These are phyloP conservation scores for Drosophila bocki DNA, from an alignment of 1,140 invertebrate genomes.

Conservation along the genomic window DNA sequence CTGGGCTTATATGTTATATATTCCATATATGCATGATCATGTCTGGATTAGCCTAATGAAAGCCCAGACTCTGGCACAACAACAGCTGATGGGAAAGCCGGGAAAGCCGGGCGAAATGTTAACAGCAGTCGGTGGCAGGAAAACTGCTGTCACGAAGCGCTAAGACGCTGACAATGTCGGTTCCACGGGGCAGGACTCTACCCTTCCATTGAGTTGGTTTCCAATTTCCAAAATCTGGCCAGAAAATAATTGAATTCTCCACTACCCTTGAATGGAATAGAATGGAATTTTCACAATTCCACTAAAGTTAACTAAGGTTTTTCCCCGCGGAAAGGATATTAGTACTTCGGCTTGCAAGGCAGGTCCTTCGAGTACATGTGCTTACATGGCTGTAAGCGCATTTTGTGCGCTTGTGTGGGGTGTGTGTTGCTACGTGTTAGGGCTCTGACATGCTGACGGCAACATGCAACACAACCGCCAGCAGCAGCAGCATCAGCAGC, in stretches of 20 bases:
- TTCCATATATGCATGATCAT: constrained; percentile 79
- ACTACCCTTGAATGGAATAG: neutral
- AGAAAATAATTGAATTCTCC: neutral
- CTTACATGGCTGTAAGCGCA: constrained; percentile 45
- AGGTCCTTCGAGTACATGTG: constrained; percentile 16
- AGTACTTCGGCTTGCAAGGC: neutral
- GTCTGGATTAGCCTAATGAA: constrained; percentile 84
- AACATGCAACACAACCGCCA: constrained; percentile 57
- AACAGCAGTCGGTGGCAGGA: constrained; percentile 39
- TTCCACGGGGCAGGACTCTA: neutral
- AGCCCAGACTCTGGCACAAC: constrained; percentile 40
- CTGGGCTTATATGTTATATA: neutral
- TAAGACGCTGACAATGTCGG: constrained; percentile 56
- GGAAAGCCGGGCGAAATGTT: constrained; percentile 33
- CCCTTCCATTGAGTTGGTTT: neutral
- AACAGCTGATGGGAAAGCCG: constrained; percentile 56
- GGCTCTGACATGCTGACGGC: constrained; percentile 74
- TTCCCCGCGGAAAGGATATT: neutral
- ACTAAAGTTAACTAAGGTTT: no score
- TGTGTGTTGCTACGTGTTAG: constrained; percentile 38
- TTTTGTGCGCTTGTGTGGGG: constrained; percentile 21
- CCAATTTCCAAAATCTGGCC: neutral
- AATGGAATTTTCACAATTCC: neutral
- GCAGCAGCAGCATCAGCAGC: constrained; percentile 23
- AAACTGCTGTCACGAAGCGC: constrained; percentile 54